Evolutionary conservation across 2,888 invertebrate species (phyloP), one percentile per base, ranked within the genome.

Genomic region (Watsonalla cultraria): DNA sequence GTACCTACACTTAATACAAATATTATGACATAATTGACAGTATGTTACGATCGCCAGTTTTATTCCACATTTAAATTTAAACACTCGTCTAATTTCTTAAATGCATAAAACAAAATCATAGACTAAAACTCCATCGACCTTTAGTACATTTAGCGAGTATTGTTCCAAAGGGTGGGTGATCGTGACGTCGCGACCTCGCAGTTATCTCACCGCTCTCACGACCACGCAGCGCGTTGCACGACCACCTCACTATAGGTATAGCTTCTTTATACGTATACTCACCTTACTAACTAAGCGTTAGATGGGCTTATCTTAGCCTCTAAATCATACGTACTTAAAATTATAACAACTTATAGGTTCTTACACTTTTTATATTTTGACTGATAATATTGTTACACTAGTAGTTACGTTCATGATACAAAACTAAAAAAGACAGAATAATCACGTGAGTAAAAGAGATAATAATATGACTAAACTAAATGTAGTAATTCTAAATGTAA

Each of bases 141-240:
- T 42, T 42, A 42, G 11, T 42, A 42, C 42, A 42, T 42, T 42
- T 42, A 42, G 42, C 42, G 42, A 42, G 42, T 51, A 51, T 51
- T 54, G 58, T 51, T 53, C 52, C 14, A 45, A 56, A 59, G 57
- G 58, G 60, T 61, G 64, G 63, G 64, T 68, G 65, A 68, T 84
- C 86, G 81, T 84, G 84, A 79, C 80, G 77, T 66, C 70, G 79
- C 87, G 88, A 88, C 88, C 87, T 84, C 84, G 83, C 78, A 85
- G 82, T 86, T 87, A 88, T 88, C 87, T 85, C 75, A 72, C 72
- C 76, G 80, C 79, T 84, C 86, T 87, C 88, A 89, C 89, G 88
- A 88, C 79, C 80, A 82, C 83, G 84, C 85, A 78, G 81, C 74
- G 77, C 78, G 63, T 64, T 67, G 82, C 88, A 87, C 86, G 86